Evolutionary conservation across 2,797 vertebrate species (phyloP).

Genomic region (Chaenodraco wilsoni): DNA sequence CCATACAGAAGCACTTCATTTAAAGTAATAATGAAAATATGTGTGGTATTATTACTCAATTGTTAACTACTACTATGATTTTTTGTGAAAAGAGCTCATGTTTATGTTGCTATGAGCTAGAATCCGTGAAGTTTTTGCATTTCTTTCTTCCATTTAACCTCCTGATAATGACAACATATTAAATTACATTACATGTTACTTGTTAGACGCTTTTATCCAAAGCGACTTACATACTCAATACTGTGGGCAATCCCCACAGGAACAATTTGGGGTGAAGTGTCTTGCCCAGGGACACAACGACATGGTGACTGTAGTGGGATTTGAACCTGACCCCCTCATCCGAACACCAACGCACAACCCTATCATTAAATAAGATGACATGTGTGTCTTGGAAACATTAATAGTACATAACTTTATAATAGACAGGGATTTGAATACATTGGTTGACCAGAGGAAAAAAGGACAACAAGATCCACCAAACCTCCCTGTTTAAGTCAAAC

Average conservation of each 20-base stretch:
- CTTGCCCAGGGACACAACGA: no score
- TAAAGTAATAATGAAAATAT: background rate
- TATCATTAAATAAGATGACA: background rate
- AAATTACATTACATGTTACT: no score
- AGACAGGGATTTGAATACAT: background rate
- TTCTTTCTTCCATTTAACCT: conserved; percentile 5
- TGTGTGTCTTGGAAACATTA: background rate
- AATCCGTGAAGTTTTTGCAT: background rate
- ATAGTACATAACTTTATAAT: background rate
- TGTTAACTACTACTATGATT: background rate
- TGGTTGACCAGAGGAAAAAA: background rate
- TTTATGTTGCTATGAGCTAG: background rate
- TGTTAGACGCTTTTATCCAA: no score
- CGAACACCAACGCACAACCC: no score
- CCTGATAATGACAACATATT: background rate
- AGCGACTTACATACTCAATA: no score
- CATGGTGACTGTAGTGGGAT: no score
- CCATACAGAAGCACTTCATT: background rate
- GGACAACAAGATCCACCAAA: background rate
- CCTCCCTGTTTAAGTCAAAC: background rate
- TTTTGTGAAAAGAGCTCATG: background rate
- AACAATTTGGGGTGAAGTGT: no score
- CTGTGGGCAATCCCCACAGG: no score
- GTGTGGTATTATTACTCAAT: background rate
- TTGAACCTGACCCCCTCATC: no score